Percentiles rank a stretch among this genome's conserved stretches.
Conservation (phyloP, 2,113 vertebrate species). For the Siniperca chuatsi region DNA sequence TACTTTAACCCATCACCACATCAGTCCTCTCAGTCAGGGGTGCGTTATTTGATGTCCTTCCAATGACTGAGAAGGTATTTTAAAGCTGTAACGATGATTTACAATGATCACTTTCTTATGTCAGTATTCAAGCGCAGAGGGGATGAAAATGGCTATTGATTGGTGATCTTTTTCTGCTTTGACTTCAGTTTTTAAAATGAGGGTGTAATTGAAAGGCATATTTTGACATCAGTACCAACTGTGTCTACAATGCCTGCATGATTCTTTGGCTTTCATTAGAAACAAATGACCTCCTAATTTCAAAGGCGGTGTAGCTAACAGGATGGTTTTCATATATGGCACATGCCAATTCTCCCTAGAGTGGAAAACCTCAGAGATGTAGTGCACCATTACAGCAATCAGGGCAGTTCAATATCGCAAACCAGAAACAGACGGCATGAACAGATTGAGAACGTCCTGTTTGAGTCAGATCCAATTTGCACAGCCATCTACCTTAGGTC, state of each 20-base stretch:
- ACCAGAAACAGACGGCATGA: conserved; percentile 81
- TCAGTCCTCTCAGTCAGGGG: conserved; percentile 53
- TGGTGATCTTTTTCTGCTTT: conserved; percentile 33
- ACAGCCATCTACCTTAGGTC: conserved; percentile 72
- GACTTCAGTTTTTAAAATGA: conserved; percentile 43
- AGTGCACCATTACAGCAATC: conserved; percentile 79
- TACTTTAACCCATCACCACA: conserved; percentile 66
- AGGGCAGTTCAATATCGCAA: conserved; percentile 76
- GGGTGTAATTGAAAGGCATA: conserved; percentile 57
- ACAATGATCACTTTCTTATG: conserved; percentile 77
- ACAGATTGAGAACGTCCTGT: conserved; percentile 85
- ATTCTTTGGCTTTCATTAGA: conserved; percentile 62
- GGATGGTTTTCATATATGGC: conserved; percentile 70
- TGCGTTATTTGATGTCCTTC: conserved; percentile 77
- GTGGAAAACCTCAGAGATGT: conserved; percentile 70
- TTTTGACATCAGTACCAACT: conserved; percentile 58
- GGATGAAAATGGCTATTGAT: conserved; percentile 51
- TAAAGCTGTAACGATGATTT: conserved; percentile 75
- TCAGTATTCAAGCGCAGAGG: conserved; percentile 28
- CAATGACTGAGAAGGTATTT: conserved; percentile 72
- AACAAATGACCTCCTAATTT: conserved; percentile 75
- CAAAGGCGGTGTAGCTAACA: conserved; percentile 65
- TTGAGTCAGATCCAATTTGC: conserved; percentile 81
- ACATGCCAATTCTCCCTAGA: conserved; percentile 75
- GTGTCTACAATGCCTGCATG: conserved; percentile 39